phyloP scores from a whole-genome alignment of 2,888 invertebrate species.

The Drosophila paranaensis region DNA sequence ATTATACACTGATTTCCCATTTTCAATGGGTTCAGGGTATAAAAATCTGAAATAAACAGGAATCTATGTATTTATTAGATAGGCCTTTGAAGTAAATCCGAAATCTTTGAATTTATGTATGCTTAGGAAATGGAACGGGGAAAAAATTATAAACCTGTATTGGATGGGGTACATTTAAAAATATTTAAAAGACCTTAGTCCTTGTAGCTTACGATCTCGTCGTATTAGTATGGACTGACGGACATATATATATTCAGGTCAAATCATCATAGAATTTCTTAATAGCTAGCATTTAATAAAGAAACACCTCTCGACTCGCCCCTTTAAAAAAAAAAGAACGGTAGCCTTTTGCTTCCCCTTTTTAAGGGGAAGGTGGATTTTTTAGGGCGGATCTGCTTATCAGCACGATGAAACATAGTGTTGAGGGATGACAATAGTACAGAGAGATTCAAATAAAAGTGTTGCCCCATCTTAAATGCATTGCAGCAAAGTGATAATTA shows the following conservation, averaged over 20 bases:
- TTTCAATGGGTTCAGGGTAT: too few species aligned
- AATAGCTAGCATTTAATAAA: constrained; percentile 1
- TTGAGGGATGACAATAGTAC: constrained; percentile 22
- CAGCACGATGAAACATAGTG: background rate
- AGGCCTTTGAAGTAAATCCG: too few species aligned
- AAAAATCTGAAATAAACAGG: too few species aligned
- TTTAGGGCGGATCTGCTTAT: constrained; percentile 4
- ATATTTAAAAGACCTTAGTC: too few species aligned
- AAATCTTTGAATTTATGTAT: too few species aligned
- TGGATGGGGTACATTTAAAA: too few species aligned
- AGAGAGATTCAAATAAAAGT: constrained; percentile 11
- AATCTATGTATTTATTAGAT: too few species aligned
- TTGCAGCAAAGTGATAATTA: constrained; percentile 29
- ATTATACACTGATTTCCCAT: too few species aligned
- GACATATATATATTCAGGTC: background rate
- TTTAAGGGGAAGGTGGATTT: background rate
- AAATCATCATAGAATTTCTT: background rate
- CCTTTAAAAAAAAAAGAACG: background rate
- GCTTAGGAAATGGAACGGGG: too few species aligned
- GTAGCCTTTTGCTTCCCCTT: background rate
- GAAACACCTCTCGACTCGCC: background rate
- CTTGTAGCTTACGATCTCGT: too few species aligned
- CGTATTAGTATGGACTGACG: too few species aligned
- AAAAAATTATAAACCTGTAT: too few species aligned
- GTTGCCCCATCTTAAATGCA: background rate